Conservation (phyloP, 1,140 invertebrate genomes). For the Mylabris phalerata region DNA sequence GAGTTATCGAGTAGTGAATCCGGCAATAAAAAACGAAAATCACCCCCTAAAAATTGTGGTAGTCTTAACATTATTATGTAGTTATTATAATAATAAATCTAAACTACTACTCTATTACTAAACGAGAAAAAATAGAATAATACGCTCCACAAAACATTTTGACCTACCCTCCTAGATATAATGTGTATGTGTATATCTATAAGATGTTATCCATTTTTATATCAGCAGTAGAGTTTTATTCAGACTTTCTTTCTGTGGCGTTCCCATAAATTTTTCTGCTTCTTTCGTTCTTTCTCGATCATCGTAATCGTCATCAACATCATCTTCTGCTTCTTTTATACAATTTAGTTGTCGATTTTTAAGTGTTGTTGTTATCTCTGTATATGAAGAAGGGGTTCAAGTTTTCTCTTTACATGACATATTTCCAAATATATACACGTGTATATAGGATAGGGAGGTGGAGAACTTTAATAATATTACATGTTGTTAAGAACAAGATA, state of each 20-base stretch:
- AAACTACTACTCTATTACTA: conserved; percentile 2
- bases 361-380: too few species aligned
- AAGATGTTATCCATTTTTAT: conserved; percentile 22
- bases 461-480: too few species aligned
- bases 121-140: conserved; percentile 25
- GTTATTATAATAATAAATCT: conserved; percentile 31
- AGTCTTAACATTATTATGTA: conserved; percentile 24
- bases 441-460: too few species aligned
- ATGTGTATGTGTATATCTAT: neutral
- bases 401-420: too few species aligned
- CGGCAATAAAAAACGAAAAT: conserved; percentile 17
- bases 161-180: conserved; percentile 15
- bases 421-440: too few species aligned
- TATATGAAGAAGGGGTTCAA: too few species aligned
- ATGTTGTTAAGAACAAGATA: too few species aligned
- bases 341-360: neutral
- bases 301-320: neutral
- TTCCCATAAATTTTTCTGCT: conserved; percentile 18
- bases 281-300: too few species aligned
- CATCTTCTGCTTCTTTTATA: neutral
- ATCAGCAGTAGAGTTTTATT: conserved; percentile 15
- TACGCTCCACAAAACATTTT: conserved; percentile 25
- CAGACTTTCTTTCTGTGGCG: conserved; percentile 14
- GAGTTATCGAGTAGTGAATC: too few species aligned
- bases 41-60: conserved; percentile 1